Evolutionary conservation across 2,888 invertebrate genomes (phyloP).

Genomic region (Panzeria rudis): DNA sequence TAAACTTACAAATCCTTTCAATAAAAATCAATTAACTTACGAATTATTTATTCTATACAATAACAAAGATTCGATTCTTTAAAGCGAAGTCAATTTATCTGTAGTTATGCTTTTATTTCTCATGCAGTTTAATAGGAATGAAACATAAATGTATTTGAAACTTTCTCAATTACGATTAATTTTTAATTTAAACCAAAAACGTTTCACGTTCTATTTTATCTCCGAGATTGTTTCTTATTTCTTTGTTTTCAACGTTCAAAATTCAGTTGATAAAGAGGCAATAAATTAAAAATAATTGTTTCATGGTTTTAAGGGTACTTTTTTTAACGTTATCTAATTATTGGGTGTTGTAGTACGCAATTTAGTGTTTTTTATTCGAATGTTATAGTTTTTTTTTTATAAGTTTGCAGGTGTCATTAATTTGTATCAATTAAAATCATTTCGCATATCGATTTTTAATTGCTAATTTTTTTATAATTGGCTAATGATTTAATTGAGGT

Average conservation of each 20-base stretch:
- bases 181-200: background rate
- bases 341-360: background rate
- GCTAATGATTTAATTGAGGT: conserved; percentile 30
- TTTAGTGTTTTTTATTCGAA: background rate
- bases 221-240: background rate
- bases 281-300: background rate
- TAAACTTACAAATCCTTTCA: no score
- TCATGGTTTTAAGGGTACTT: conserved; percentile 13
- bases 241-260: background rate
- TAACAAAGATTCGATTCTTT: no score
- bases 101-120: no score
- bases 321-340: background rate
- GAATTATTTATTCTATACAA: no score
- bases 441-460: conserved; percentile 37
- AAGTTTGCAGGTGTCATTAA: conserved; percentile 54
- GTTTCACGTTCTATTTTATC: background rate
- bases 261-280: background rate
- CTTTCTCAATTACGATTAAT: no score
- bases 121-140: no score
- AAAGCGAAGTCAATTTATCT: no score
- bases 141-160: no score
- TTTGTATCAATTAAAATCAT: conserved; percentile 49
- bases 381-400: background rate
- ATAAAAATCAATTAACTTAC: no score
- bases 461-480: conserved; percentile 17